A percentile compares a stretch with the other conserved stretches of the same genome.
phyloP scores from a whole-genome alignment of 1,140 invertebrate species.

The Rhynchophorus ferrugineus region DNA sequence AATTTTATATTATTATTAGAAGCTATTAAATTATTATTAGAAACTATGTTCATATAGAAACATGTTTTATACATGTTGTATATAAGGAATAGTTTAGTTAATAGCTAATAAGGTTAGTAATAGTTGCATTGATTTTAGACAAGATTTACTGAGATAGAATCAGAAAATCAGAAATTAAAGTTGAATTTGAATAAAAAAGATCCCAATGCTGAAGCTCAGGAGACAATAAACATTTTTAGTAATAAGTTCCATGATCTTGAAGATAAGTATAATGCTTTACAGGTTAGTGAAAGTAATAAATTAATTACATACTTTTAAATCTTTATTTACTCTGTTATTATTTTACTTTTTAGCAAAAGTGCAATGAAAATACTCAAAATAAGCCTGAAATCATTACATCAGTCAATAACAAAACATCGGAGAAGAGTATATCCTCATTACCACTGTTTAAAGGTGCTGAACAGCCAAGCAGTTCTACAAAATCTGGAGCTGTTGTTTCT shows the following conservation, averaged over 20 bases:
- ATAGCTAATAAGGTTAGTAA: too few species aligned
- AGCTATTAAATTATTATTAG: not conserved
- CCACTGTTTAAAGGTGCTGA: conserved; percentile 12
- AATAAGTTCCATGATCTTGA: conserved; percentile 8
- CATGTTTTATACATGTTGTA: not conserved
- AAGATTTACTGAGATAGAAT: conserved; percentile 21
- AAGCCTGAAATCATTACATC: not conserved
- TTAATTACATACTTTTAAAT: not conserved
- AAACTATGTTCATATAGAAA: not conserved
- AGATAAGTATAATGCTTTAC: conserved; percentile 6
- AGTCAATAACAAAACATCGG: conserved; percentile 26
- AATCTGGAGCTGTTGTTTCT: conserved; percentile 21
- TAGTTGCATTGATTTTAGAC: conserved; percentile 18
- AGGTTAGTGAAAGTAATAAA: conserved; percentile 1
- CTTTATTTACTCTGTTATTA: not conserved
- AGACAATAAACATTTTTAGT: conserved; percentile 8
- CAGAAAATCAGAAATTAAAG: conserved; percentile 23
- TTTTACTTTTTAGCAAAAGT: conserved; percentile 17
- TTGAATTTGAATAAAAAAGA: not conserved
- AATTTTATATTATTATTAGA: conserved; percentile 2
- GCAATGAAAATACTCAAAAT: conserved; percentile 1
- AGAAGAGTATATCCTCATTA: conserved; percentile 8
- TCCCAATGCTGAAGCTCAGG: conserved; percentile 9
- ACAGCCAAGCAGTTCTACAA: conserved; percentile 23
- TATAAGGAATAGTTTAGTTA: not conserved